phyloP scores from a whole-genome alignment of 2,797 vertebrate species.

The Bucorvus abyssinicus region DNA sequence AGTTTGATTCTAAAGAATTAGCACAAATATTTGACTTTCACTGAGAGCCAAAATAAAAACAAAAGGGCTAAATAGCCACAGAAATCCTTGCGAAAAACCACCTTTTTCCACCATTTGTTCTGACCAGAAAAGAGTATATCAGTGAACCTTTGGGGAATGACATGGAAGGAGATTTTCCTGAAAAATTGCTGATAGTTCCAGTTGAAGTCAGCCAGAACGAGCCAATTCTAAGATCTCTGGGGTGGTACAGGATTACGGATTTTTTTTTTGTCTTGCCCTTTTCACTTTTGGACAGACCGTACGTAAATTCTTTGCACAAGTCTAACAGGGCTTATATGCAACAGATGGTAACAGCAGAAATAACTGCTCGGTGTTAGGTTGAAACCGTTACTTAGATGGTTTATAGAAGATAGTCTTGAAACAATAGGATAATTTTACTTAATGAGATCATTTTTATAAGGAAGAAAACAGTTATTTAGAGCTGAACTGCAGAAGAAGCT shows the following conservation, averaged over 20 bases:
- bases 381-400: conserved; percentile 23
- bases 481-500: conserved; percentile 3
- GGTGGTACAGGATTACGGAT: background rate
- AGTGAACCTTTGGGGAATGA: conserved; percentile 22
- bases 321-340: conserved; percentile 12
- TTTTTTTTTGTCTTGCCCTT: conserved; percentile 29
- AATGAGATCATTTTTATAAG: conserved; percentile 8
- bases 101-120: background rate
- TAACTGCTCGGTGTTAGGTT: conserved; percentile 44
- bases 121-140: background rate
- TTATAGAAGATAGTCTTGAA: conserved; percentile 29
- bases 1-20: background rate
- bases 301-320: conserved; percentile 39
- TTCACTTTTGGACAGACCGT: conserved; percentile 49
- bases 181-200: conserved; percentile 36
- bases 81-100: background rate
- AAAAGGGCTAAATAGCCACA: background rate
- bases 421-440: conserved; percentile 47
- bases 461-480: conserved; percentile 6
- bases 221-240: conserved; percentile 10
- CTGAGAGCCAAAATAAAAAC: background rate
- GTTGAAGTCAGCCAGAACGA: conserved; percentile 7
- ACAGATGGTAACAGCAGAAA: conserved; percentile 53
- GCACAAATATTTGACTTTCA: background rate
- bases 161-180: conserved; percentile 1